Evolutionary conservation across 2,888 invertebrate genomes (phyloP), one percentile per base, ranked within the genome.

Genomic region (Germaria angustata): DNA sequence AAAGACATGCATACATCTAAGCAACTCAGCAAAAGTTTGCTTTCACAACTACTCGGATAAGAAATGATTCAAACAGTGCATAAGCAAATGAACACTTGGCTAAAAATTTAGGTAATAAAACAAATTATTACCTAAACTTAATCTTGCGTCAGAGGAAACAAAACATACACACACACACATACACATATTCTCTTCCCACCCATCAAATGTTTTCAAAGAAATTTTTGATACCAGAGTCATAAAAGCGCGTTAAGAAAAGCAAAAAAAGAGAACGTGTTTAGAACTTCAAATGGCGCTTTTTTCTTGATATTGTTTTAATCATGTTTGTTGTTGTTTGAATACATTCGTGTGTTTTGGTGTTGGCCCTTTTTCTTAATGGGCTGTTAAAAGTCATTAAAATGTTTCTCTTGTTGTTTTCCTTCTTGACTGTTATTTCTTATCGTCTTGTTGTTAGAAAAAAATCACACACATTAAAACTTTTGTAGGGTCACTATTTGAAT

Each of bases 341-440:
- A 46, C 11, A 13, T 49, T 11, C 5, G 15, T 6, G 11, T 11
- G 11, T 55, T 61, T 49, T 39, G 9, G 5, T 28, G 17, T 51
- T 49, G 32, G 28, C 28, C 39, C 39, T 53, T 51, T 65, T 66
- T 71, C n/a, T n/a, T 51, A 51, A 36, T 73, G 41, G 65, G 24
- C 49, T 59, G 22, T 66, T 66, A 59, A 34, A 61, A 66, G 34
- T 36, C 34, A 72, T 53, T 59, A 72, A 72, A 72, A 59, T 13
- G 6, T 44, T 41, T 6, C 51, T 28, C 7, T 28, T 36, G 51
- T 51, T 32, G 20, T 32, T 34, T 49, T 39, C n/a, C 22, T 46
- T 49, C 13, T 49, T 49, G 22, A 11, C 24, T 24, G 11, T 28
- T 34, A 63, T 66, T 36, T 32, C 17, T 28, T 34, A 20, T 11